phyloP scores from a whole-genome alignment of 2,888 invertebrate genomes.

The Himalopsyche tibetana region DNA sequence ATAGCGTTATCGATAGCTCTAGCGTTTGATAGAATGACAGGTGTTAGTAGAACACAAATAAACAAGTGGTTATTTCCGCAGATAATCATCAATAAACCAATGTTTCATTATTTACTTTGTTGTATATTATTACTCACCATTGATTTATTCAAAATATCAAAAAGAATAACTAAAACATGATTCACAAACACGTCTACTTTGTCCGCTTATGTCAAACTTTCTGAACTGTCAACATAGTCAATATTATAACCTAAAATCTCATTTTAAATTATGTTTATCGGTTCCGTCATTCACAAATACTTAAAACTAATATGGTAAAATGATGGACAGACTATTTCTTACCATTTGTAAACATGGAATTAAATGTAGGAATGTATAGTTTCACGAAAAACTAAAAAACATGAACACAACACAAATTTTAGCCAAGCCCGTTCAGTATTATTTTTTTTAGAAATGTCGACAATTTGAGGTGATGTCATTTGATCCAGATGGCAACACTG shows the following conservation, averaged over 20 bases:
- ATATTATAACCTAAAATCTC: slow-evolving; percentile 52
- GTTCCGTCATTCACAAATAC: background rate
- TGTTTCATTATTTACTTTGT: slow-evolving; percentile 4
- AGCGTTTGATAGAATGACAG: slow-evolving; percentile 17
- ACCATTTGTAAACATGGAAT: slow-evolving; percentile 52
- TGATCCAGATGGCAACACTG: background rate
- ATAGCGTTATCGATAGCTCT: background rate
- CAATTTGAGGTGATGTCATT: slow-evolving; percentile 31
- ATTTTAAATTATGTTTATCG: background rate
- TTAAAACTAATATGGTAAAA: background rate
- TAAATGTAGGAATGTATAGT: background rate
- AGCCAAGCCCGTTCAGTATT: slow-evolving; percentile 23
- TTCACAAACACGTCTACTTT: slow-evolving; percentile 52
- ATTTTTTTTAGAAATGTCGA: background rate
- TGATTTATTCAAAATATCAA: slow-evolving; percentile 7
- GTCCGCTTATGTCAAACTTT: slow-evolving; percentile 57
- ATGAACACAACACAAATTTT: slow-evolving; percentile 6
- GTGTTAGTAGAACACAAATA: slow-evolving; percentile 3
- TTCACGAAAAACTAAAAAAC: slow-evolving; percentile 7
- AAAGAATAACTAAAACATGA: slow-evolving; percentile 44
- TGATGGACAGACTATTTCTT: slow-evolving; percentile 3
- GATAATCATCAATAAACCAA: background rate
- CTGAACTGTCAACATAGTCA: slow-evolving; percentile 58
- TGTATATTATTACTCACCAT: background rate
- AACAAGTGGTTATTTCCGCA: background rate